Percentiles rank a stretch among this genome's conserved stretches.
These are phyloP conservation scores for Hypotaenidia okinawae DNA, from an alignment of 2,797 vertebrate species.

Conservation along the genomic window DNA sequence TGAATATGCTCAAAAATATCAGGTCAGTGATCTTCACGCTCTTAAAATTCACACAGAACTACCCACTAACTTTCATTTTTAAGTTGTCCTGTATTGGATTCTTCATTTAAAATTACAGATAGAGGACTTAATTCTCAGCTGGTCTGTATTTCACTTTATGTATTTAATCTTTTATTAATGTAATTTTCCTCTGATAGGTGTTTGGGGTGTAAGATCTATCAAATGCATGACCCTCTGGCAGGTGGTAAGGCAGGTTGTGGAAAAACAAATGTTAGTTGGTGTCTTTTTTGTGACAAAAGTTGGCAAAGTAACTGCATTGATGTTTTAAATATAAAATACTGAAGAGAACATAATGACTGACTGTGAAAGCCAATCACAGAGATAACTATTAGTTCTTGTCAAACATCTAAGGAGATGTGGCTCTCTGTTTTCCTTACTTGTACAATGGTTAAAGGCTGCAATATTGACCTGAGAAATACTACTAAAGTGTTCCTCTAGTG, in stretches of 20 bases:
- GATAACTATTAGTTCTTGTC: background rate
- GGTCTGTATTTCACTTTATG: background rate
- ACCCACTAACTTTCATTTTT: background rate
- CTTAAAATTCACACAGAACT: conserved; percentile 3
- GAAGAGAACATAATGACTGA: background rate
- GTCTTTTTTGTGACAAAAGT: background rate
- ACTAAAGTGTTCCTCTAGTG: background rate
- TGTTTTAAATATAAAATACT: conserved; percentile 18
- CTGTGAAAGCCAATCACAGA: background rate
- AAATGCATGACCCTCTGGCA: background rate
- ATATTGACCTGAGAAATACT: background rate
- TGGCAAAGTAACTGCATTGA: background rate
- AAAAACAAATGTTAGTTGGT: background rate
- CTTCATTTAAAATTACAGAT: background rate
- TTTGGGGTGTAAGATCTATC: background rate
- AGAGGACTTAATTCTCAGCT: background rate
- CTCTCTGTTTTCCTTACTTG: background rate
- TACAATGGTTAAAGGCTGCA: background rate
- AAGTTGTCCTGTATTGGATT: background rate
- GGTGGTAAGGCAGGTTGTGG: background rate
- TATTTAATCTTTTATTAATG: background rate
- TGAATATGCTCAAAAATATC: background rate
- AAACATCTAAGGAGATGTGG: background rate
- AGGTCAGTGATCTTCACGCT: background rate
- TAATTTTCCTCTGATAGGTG: background rate